Base-by-base conservation (phyloP, 2,888 invertebrate genomes). In the Julus scandinavius region DNA sequence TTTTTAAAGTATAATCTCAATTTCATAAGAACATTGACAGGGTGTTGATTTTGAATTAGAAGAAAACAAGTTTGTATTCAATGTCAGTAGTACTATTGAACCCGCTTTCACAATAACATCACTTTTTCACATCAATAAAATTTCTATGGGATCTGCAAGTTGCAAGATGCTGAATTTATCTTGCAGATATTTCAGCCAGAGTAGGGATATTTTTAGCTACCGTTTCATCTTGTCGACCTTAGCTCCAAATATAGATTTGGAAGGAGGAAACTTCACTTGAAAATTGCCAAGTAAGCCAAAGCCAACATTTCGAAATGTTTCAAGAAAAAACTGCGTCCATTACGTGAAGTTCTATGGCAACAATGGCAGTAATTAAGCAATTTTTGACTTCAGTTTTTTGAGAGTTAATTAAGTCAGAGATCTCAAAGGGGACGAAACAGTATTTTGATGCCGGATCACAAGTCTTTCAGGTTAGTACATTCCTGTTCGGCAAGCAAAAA, bases 251-350 rank as follows among this genome's bases (percentile, higher is more conserved):
- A 72, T 72, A 72, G 72, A 72, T 72, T 72, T 29, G 72, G 29
- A 72, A 72, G 72, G n/a, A 72, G 72, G 72, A 72, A 72, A 72
- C 72, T 29, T 72, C 29, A 72, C 72, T 45, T 29, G 29, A 72
- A 72, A 72, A 72, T 29, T 72, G 72, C 72, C 72, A 72, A 72
- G 72, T 72, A 72, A 72, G 72, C 72, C 72, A 72, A 72, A 72
- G 72, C 72, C 72, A 72, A 72, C 72, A 29, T 72, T 72, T 72
- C 29, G 29, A 72, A 72, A 72, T 72, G 29, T 72, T 72, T 72
- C 13, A 11, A 63, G 5, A 63, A 72, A 45, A 72, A 72, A 72
- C 29, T 29, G 72, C 72, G 72, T 72, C 1, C 29, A 72, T 72
- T 72, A 72, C 72, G 29, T 38, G 29, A 72, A 6, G 11, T 29